These are phyloP conservation scores for Xiphorhynchus elegans DNA, from an alignment of 2,113 vertebrate species.

Conservation along the genomic window DNA sequence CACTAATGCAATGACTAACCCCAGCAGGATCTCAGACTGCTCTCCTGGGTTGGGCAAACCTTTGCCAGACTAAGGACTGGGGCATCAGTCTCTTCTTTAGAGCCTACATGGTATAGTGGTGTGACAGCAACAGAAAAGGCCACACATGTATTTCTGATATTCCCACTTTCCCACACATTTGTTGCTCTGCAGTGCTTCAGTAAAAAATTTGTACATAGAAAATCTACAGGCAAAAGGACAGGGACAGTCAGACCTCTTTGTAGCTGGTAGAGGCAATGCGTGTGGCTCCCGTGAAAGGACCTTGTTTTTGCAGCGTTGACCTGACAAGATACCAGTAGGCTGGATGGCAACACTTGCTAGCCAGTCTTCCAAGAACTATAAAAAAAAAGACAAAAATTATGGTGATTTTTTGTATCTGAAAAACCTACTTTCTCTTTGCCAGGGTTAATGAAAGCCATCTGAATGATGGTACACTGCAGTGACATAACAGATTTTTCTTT, in stretches of 20 bases:
- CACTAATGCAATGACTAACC: not conserved
- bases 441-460: not conserved
- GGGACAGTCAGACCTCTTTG: slow-evolving; percentile 75
- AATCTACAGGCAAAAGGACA: not conserved
- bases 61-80: not conserved
- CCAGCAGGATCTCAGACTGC: not conserved
- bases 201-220: not conserved
- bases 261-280: slow-evolving; percentile 69
- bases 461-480: not conserved
- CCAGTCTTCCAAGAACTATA: slow-evolving; percentile 84
- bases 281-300: slow-evolving; percentile 29
- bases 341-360: slow-evolving; percentile 71
- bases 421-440: not conserved
- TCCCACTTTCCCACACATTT: not conserved
- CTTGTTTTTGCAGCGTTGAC: slow-evolving; percentile 60
- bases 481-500: not conserved
- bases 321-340: not conserved
- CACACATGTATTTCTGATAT: not conserved
- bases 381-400: not conserved
- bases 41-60: not conserved
- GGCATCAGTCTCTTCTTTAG: not conserved
- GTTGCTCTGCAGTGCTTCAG: not conserved
- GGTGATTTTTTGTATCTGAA: not conserved
- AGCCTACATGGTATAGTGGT: not conserved
- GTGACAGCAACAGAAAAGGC: not conserved